Evolutionary conservation across 2,888 invertebrate species (phyloP), one percentile per base, ranked within the genome.

Genomic region (Drosophila parthenogenetica): DNA sequence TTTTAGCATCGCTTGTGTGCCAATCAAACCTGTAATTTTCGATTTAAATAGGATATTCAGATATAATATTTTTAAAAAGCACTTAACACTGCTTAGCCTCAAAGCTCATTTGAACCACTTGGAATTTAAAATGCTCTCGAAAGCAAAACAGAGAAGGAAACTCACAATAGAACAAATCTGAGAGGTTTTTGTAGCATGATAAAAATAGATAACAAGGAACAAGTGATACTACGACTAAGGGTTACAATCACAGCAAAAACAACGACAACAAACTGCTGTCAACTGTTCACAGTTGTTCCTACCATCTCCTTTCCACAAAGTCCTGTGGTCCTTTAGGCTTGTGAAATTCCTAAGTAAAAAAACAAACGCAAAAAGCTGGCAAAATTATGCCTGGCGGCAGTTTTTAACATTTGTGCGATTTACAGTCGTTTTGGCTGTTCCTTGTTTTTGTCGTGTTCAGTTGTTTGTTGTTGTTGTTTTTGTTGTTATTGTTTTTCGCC

Each of bases 341-440:
- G 50, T 54, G 42, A 46, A 59, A 73, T 69, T 59, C 65, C 77
- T 69, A 32, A 65, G 67, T 64, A 65, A 59, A 68, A 73, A 61
- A 55, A 64, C 46, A 54, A 55, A 55, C 49, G 67, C 50, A 71
- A 63, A 75, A 64, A 48, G 71, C 71, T 68, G 73, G 65, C 63
- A 77, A 77, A 81, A 81, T 81, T 77, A 81, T 75, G 82, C 69
- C 80, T 79, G 53, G 58, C 63, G 82, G 80, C 82, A 77, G 63
- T 81, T 81, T 79, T 81, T 68, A 81, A 77, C 82, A 81, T 81
- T 81, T 73, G 77, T 79, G 67, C 77, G 81, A 81, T 77, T 81
- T 80, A 59, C 62, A 64, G 58, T 64, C 48, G 53, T 54, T 64
- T 67, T 50, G 51, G 53, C 54, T 66, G 60, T 66, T 42, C 32